Conservation (phyloP, 2,888 invertebrate species). For the Epirrhoe alternata region DNA sequence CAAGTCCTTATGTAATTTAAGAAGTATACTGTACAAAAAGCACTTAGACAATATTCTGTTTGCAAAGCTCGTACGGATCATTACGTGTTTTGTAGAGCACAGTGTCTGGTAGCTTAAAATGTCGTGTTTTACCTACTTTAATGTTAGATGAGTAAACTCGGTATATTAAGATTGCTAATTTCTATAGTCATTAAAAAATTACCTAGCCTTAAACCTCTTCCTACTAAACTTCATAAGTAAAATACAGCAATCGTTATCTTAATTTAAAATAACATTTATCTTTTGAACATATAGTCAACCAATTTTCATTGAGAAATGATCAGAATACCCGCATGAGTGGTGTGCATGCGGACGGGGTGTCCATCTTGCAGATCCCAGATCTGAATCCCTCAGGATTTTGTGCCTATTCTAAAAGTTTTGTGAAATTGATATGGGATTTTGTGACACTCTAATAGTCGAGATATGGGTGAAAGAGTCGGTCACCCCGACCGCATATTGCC, state of each 20-base stretch:
- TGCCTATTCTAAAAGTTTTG: no score
- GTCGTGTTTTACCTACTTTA: neutral
- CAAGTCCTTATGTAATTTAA: neutral
- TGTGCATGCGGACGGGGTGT: no score
- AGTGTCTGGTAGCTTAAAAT: neutral
- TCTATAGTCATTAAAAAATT: no score
- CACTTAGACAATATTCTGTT: neutral
- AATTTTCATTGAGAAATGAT: conserved; percentile 32
- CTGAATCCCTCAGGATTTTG: no score
- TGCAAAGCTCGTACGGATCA: neutral
- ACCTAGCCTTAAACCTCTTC: no score
- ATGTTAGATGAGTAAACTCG: neutral
- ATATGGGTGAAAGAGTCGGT: no score
- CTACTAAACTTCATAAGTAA: no score
- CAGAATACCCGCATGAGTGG: conserved; percentile 45
- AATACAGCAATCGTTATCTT: neutral
- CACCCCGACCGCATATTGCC: no score
- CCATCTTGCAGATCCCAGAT: no score
- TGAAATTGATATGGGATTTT: no score
- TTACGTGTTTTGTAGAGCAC: neutral
- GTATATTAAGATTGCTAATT: neutral
- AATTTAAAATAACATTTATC: conserved; percentile 1
- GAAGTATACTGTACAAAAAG: neutral
- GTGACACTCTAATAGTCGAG: no score
- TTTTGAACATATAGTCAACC: conserved; percentile 13